Base-by-base conservation (phyloP, 2,888 invertebrate genomes). In the Drosophila recens region DNA sequence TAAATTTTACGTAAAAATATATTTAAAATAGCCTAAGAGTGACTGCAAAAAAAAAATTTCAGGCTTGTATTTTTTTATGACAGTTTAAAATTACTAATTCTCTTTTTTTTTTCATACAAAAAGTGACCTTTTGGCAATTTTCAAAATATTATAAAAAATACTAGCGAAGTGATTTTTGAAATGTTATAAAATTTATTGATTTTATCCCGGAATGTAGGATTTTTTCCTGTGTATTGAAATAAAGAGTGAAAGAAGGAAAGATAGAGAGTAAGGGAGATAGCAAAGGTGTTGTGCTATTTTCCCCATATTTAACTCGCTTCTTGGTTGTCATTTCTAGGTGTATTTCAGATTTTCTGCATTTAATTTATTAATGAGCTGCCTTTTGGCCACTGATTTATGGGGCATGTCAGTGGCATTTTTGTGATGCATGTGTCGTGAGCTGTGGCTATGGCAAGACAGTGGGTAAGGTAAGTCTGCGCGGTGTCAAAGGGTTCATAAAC, bases 401-500 rank as follows among this genome's bases (percentile, higher is more conserved):
- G 70, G 67, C 79, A 70, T 80, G 49, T 70, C 70, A 43, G 69
- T 72, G 72, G 68, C 73, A 72, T 65, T 66, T 79, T 59, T 48
- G 30, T 85, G 82, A 70, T 78, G 66, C 58, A 62, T 66, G 76
- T 66, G 74, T 66, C 69, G 51, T 63, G 69, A 70, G 67, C 46
- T 64, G 65, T 56, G 30, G 66, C 46, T 64, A 62, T 56, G 34
- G 42, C 34, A 15, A 23, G 20, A 27, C 23, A 43, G 43, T 5
- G 58, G 51, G 63, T 38, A 27, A 27, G 5, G 5, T 46, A 59
- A 27, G 63, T 59, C 52, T 36, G 38, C n/a, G 6, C 6, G 51
- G 74, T 75, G 81, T 80, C 75, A 85, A 87, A 87, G 83, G 88
- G 86, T 87, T 80, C 86, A 80, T 86, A 83, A 81, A 68, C 86